Percentiles rank a stretch among this genome's conserved stretches.
phyloP scores from a whole-genome alignment of 2,113 vertebrate genomes.

The Sterrhoptilus dennistouni region DNA sequence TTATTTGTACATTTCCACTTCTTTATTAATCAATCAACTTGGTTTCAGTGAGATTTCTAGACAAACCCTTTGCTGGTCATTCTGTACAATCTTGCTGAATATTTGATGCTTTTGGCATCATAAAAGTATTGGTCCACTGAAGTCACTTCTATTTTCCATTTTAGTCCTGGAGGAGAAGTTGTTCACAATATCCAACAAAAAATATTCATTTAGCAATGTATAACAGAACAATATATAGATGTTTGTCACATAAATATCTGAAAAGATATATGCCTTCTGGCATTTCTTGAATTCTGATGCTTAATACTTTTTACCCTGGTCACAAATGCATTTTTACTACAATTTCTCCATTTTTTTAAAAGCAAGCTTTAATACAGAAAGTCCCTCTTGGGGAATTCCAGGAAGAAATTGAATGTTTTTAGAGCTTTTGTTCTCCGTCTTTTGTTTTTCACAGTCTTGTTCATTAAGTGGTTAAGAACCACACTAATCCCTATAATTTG shows the following conservation, averaged over 20 bases:
- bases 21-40: background rate
- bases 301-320: conserved; percentile 42
- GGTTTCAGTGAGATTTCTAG: background rate
- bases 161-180: conserved; percentile 32
- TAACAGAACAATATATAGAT: conserved; percentile 23
- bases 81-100: background rate
- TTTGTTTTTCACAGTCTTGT: background rate
- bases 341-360: background rate
- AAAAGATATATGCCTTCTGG: conserved; percentile 42
- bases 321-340: conserved; percentile 34
- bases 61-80: background rate
- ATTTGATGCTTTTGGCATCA: conserved; percentile 10
- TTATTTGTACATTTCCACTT: background rate
- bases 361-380: background rate
- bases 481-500: background rate
- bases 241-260: conserved; percentile 41
- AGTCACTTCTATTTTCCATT: conserved; percentile 30
- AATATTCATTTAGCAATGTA: conserved; percentile 10
- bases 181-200: conserved; percentile 30
- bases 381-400: background rate
- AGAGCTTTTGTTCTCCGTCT: background rate
- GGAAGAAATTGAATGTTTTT: background rate
- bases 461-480: background rate
- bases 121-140: conserved; percentile 5
- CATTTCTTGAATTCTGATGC: conserved; percentile 51